Evolutionary conservation across 1,140 invertebrate genomes (phyloP), one percentile per base, ranked within the genome.

Genomic region (Trichonephila clavipes): DNA sequence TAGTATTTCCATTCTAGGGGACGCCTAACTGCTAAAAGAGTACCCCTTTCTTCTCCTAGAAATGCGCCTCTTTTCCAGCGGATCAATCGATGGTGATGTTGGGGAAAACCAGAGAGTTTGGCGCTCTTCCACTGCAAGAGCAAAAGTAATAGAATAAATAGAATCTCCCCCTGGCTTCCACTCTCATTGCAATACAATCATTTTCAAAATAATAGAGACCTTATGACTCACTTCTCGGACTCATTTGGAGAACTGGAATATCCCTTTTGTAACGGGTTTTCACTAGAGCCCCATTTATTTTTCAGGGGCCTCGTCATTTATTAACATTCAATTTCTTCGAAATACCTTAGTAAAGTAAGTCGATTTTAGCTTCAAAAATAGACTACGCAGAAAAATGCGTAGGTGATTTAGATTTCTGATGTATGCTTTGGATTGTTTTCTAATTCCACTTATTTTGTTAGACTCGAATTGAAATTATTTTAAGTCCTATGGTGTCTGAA

Each of bases 181-280:
- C 51, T 83, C 34, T 77, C 72, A 77, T 40, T 24, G 72, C 72
- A 77, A 40, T 77, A 40, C 34, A 77, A 77, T 77, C 82, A 83
- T 83, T 83, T 83, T 83, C 82, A 59, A 83, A 83, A 83, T 83
- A 83, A 83, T 83, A 83, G n/a, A 83, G 44, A 83, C 82, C 82
- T 51, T 83, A 18, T 51, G 82, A 83, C 40, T 58, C 82, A 58
- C 51, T 44, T 24, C 51, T 10, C 51, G 19, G 82, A 59, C 82
- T 83, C n/a, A 77, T 14, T n/a, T 0, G 5, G 21, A 21, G 16
- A 21, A 64, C 62, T 64, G 16, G 72, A 40, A 34, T 16, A 28
- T 69, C 24, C 28, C 28, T 40, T 34, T 77, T 16, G 18, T 40
- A 12, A 77, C 72, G 28, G 72, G 28, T 77, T 19, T 77, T 64